Base-by-base conservation (phyloP, 35 echinoderm and acorn worm species). In the Stichopus chloronotus region DNA sequence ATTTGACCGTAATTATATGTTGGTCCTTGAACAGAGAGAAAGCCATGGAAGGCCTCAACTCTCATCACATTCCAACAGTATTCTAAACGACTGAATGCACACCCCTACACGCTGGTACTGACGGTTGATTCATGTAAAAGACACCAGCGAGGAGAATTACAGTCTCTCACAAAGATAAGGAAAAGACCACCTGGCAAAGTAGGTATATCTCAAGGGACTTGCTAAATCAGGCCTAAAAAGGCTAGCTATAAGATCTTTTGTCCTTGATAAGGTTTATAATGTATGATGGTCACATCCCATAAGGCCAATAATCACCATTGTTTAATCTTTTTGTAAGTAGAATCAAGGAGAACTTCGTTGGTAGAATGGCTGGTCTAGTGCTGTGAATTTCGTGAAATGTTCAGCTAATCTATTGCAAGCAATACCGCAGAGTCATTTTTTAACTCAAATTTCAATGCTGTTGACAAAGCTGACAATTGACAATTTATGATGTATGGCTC, bases 1-100 rank as follows among this genome's bases (percentile, higher is more conserved):
- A 43, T 43, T 0, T 43, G 30, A 43, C 30, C 30, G 3, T 43
- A 43, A 43, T 65, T 65, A 65, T 65, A 8, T 74, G 17, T 43
- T 43, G 30, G 30, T 43, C 30, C 7, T 83, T 83, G 24, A 5
- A 55, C 80, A 83, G 80, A 57, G 55, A 83, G 80, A 57, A 83
- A 83, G 52, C 80, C 80, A 83, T 83, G 80, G 80, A 83, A 83
- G 80, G 55, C 80, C 9, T 83, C 80, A 83, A 55, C 80, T 55
- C 80, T 83, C 24, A 21, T 83, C 5, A 83, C 9, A n/a, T 83
- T 83, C 52, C 24, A n/a, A 16, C 80, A 83, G 25, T 53, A 83
- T 56, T 83, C 80, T 83, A 30, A 83, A 57, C 12, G 52, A 57
- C 25, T 83, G 80, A 55, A 83, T 52, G 9, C 80, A 12, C 80